Conservation (phyloP, 2,797 vertebrate genomes). For the Dermochelys coriacea region DNA sequence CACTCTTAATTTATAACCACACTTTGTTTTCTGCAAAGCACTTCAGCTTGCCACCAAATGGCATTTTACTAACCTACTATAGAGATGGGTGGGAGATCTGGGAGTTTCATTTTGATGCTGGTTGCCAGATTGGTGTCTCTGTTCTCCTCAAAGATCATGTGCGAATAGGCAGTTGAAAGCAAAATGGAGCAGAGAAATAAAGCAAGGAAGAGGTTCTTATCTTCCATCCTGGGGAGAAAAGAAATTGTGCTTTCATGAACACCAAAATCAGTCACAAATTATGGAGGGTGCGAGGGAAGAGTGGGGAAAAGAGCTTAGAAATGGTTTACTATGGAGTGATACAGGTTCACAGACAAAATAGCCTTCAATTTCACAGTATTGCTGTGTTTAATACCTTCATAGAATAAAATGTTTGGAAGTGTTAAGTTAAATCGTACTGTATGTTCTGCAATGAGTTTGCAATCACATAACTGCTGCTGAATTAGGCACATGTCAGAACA, state of each 20-base stretch:
- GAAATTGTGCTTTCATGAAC: constrained; percentile 1
- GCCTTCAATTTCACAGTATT: not conserved
- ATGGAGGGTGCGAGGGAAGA: not conserved
- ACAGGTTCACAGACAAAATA: not conserved
- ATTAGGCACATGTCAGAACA: not conserved
- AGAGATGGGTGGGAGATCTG: constrained; percentile 78
- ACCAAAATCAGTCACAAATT: not conserved
- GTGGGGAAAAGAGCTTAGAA: not conserved
- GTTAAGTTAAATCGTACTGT: not conserved
- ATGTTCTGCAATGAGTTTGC: not conserved
- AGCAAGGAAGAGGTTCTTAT: constrained; percentile 69
- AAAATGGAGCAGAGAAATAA: constrained; percentile 73
- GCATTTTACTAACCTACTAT: constrained; percentile 79
- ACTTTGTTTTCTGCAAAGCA: not conserved
- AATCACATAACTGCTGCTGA: not conserved
- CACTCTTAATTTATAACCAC: fast-evolving
- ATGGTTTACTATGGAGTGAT: fast-evolving
- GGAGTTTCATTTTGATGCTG: constrained; percentile 61
- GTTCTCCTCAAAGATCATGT: constrained; percentile 75
- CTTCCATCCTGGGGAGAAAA: constrained; percentile 62
- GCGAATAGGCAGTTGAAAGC: constrained; percentile 53
- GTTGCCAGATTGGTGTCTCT: constrained; percentile 49
- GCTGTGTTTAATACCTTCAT: not conserved
- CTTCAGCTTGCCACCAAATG: fast-evolving
- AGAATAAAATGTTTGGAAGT: not conserved